Evolutionary conservation across 2,888 invertebrate species (phyloP), one percentile per base, ranked within the genome.

Genomic region (Rhingia rostrata): DNA sequence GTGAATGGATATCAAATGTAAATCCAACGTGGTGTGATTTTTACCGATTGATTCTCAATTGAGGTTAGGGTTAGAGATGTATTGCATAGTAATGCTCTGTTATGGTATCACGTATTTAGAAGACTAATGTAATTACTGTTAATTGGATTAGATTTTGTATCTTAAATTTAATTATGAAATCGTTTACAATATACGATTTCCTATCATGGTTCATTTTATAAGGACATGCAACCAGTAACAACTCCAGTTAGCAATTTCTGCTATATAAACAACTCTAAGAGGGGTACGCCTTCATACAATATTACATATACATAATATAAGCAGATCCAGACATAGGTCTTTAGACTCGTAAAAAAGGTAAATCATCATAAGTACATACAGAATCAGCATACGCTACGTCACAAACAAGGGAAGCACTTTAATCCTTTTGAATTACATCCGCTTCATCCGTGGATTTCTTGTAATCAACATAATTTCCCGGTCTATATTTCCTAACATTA

Each of bases 391-490:
- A 47, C 32, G 39, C 39, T 14, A 64, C 56, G 49, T 74, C 73
- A 74, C 54, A 73, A 64, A 74, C 56, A 64, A 74, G 73, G 73
- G 49, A 74, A 74, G 56, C 58, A 74, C 74, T 74, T 74, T 66
- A 74, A 66, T 64, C 74, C 66, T 58, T 64, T 74, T 74, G 74
- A 74, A 66, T 58, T 74, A 74, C 66, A 64, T 66, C 73, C 73
- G 73, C 54, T 73, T 35, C 54, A 73, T 64, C 30, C 66, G 74
- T 74, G 56, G 56, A 74, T 58, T 66, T 47, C 58, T 49, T 58
- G 74, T 74, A 74, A 74, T 74, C 74, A 66, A 58, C 64, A 74
- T 74, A 64, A 74, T 74, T 66, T 66, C 66, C 58, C 74, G 56
- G 64, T 64, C 74, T 58, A 32, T 41, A 74, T 64, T 66, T 74